A percentile compares a stretch with the other conserved stretches of the same genome.
Conservation (phyloP, 2,113 vertebrate species). For the Dendropsophus ebraccatus region DNA sequence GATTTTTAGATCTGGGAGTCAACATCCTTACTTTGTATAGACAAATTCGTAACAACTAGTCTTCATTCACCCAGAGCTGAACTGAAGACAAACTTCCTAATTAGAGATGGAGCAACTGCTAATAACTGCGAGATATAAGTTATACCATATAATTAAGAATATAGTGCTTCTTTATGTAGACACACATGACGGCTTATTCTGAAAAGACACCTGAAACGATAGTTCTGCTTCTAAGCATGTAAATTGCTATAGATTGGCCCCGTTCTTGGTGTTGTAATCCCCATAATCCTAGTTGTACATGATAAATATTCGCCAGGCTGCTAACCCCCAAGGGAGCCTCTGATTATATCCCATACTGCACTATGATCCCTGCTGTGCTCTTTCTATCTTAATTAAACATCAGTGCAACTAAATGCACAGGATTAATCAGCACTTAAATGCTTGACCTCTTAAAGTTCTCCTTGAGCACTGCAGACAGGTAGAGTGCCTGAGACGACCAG, state of each 20-base stretch:
- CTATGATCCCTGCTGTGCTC: conserved; percentile 45
- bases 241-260: conserved; percentile 4
- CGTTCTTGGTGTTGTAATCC: conserved; percentile 1
- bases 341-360: conserved; percentile 44
- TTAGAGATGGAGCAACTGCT: too few species aligned
- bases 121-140: too few species aligned
- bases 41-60: too few species aligned
- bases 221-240: background rate
- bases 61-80: too few species aligned
- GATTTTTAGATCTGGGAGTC: too few species aligned
- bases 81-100: too few species aligned
- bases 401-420: conserved; percentile 39
- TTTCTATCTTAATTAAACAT: conserved; percentile 57
- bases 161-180: too few species aligned
- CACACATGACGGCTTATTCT: too few species aligned
- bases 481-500: background rate
- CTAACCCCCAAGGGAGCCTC: conserved; percentile 15
- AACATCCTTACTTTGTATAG: too few species aligned
- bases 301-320: conserved; percentile 30
- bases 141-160: too few species aligned
- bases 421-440: conserved; percentile 53
- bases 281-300: conserved; percentile 28
- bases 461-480: conserved; percentile 2
- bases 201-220: too few species aligned
- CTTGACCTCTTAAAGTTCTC: conserved; percentile 35